Conservation (phyloP, 2,113 vertebrate genomes). For the Engystomops pustulosus region DNA sequence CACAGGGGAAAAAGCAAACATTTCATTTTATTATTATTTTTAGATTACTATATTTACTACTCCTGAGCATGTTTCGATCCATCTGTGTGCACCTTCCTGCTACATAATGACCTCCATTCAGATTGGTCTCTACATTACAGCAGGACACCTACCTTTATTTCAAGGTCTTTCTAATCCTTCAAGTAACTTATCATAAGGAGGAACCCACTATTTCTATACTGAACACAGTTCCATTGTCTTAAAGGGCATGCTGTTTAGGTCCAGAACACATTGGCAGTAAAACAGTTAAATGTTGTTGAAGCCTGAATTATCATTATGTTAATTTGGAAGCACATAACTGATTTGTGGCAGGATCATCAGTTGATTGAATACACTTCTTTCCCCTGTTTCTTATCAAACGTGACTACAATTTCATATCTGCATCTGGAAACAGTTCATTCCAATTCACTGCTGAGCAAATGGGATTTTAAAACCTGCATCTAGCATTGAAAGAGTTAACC, state of each 20-base stretch:
- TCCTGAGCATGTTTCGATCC: too few species aligned
- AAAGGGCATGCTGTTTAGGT: background rate
- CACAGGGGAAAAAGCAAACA: too few species aligned
- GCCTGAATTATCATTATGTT: conserved; percentile 35
- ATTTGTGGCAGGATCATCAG: conserved; percentile 29
- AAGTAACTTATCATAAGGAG: too few species aligned
- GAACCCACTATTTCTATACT: too few species aligned
- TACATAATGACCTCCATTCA: too few species aligned
- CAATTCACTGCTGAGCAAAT: background rate
- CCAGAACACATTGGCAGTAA: background rate
- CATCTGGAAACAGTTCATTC: conserved; percentile 25
- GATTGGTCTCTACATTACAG: too few species aligned
- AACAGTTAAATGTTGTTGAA: conserved; percentile 5
- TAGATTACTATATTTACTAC: too few species aligned
- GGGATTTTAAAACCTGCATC: background rate
- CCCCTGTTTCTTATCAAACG: conserved; percentile 27
- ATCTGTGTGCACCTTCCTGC: too few species aligned
- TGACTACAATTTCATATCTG: conserved; percentile 32
- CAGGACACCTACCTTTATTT: too few species aligned
- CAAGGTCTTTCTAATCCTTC: too few species aligned
- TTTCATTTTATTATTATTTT: too few species aligned
- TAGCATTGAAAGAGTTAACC: background rate
- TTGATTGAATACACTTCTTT: conserved; percentile 34
- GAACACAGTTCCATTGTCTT: too few species aligned
- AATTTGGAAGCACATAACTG: background rate